Evolutionary conservation across 2,888 invertebrate species (phyloP), one percentile per base, ranked within the genome.

Genomic region (Laspeyria flexula): DNA sequence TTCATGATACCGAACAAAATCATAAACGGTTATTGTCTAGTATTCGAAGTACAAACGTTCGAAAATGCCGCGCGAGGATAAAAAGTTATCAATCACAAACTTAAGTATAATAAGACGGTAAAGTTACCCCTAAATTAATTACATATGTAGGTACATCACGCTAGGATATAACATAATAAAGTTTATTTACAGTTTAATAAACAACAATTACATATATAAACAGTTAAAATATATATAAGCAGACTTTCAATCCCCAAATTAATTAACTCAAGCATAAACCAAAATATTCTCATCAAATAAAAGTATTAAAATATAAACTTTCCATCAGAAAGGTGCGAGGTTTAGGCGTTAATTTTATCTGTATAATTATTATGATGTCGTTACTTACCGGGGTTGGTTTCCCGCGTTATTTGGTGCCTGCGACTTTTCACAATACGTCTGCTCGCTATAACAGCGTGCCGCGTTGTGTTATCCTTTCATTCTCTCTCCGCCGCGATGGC

Each of bases 331-430:
- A 45, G 39, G 37, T 27, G 23, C 45, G 15, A 39, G 50, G 23
- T 46, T 25, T 25, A 29, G 31, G 52, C 42, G 43, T 58, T 54
- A 60, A 65, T 69, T 56, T 60, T 52, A 60, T 67, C 55, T 57
- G 25, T 59, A 18, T 60, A 67, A 65, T 71, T 55, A 65, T 69
- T 50, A 58, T 57, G 75, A 71, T 69, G 67, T 61, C 68, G 67
- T 77, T 71, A 85, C 89, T 88, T 81, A 90, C 89, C 86, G 74
- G 75, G 49, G 57, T 59, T 34, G 59, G 61, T 61, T 89, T 88
- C 86, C 83, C 88, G 86, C 87, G 83, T 76, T 69, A 57, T 56
- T 66, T 72, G 65, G 51, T 60, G 55, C 51, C 55, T 65, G 61
- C 37, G 16, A 68, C 63, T 69, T 71, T 73, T 61, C 54, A 60